phyloP scores from a whole-genome alignment of 2,888 invertebrate species.

The Neria commutata region DNA sequence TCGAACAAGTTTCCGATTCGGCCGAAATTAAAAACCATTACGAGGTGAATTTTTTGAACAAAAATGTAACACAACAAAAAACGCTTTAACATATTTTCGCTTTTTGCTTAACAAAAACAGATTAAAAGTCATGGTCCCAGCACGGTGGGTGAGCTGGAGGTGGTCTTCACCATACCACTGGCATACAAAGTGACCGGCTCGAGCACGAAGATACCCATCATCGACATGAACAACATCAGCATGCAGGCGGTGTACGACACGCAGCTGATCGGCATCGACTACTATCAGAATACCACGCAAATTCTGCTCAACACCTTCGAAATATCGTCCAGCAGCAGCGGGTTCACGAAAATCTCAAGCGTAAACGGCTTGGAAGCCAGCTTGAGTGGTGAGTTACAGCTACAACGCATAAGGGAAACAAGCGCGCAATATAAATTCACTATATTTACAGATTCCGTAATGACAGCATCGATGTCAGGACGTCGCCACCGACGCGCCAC shows the following conservation, averaged over 20 bases:
- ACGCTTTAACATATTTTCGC: neutral
- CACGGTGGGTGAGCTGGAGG: constrained; percentile 52
- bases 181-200: constrained; percentile 54
- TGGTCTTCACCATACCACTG: constrained; percentile 56
- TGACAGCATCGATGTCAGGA: constrained; percentile 42
- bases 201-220: constrained; percentile 46
- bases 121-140: constrained; percentile 61
- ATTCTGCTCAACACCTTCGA: constrained; percentile 53
- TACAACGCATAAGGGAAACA: neutral
- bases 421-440: neutral
- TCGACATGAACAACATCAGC: constrained; percentile 54
- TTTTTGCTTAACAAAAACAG: constrained; percentile 23
- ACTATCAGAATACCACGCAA: constrained; percentile 54
- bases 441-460: constrained; percentile 35
- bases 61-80: too few species aligned
- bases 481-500: constrained; percentile 43
- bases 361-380: constrained; percentile 30
- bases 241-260: constrained; percentile 56
- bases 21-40: constrained; percentile 55
- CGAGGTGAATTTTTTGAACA: constrained; percentile 46
- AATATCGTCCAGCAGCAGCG: constrained; percentile 34
- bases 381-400: constrained; percentile 8
- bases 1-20: constrained; percentile 51
- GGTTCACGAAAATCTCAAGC: constrained; percentile 11
- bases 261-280: constrained; percentile 49